Evolutionary conservation across 2,113 vertebrate genomes (phyloP).

Genomic region (Psephotus haematonotus): DNA sequence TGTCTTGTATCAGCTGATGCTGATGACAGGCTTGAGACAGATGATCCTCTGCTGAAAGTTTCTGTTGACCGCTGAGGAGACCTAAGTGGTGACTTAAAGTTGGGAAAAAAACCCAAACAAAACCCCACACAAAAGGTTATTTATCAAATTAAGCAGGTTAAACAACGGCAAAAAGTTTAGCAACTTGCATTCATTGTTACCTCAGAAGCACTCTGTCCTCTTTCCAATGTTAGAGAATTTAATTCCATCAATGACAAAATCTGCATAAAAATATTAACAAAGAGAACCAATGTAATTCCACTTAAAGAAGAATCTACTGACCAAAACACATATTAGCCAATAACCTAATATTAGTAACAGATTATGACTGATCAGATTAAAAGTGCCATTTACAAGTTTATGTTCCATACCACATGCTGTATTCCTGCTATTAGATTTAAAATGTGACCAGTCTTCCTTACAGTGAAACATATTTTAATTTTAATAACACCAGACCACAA

Average conservation of each 20-base stretch:
- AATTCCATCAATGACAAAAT: slow-evolving; percentile 88
- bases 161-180: background rate
- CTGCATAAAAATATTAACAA: slow-evolving; percentile 62
- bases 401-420: background rate
- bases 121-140: background rate
- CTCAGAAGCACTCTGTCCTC: slow-evolving; percentile 71
- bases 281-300: background rate
- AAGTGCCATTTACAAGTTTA: background rate
- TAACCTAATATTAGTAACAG: background rate
- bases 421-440: background rate
- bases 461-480: background rate
- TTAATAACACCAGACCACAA: background rate
- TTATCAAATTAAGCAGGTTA: background rate
- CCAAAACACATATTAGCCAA: background rate
- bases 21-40: slow-evolving; percentile 86
- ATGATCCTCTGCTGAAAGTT: slow-evolving; percentile 85
- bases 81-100: slow-evolving; percentile 72
- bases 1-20: slow-evolving; percentile 68
- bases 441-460: background rate
- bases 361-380: background rate
- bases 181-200: slow-evolving; percentile 59
- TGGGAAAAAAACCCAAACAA: background rate
- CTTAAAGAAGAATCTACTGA: background rate
- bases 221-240: slow-evolving; percentile 67
- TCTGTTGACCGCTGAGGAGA: slow-evolving; percentile 79